Evolutionary conservation across 2,888 invertebrate species (phyloP), one percentile per base, ranked within the genome.

Genomic region (Euclidia mi): DNA sequence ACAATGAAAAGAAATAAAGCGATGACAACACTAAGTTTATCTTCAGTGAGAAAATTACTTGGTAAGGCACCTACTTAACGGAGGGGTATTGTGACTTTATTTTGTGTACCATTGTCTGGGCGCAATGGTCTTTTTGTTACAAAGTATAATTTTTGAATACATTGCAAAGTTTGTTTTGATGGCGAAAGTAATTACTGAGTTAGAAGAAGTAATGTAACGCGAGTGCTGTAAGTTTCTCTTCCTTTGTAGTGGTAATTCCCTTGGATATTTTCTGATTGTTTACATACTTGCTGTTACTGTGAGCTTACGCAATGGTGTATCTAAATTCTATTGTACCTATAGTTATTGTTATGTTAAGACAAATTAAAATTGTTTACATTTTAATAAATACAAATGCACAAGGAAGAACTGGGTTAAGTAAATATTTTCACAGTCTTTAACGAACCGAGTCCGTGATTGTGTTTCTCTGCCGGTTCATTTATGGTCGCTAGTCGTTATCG

Each of bases 1-100:
- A 81, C 87, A 83, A 82, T 83, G 85, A 81, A 85, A 82, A 85
- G 81, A 86, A 85, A 82, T 84, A 84, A 85, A 79, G 76, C 73
- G 67, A 75, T 75, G 78, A 62, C 65, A 73, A 68, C 71, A 68
- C 74, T 75, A 79, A 82, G 80, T 82, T 84, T 84, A 84, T 84
- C 82, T 81, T 64, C 65, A 71, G 63, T 50, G 68, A 78, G 67
- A 72, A 77, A 82, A 84, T 81, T 79, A 82, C 81, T 76, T 68
- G 65, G 51, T 63, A 61, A 69, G 65, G 58, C 60, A 71, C 69
- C 71, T 74, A 71, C 72, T 74, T 74, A 72, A 65, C 55, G 14
- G 56, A 41, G 47, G 60, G 62, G 71, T 61, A 58, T 65, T 68
- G 68, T 73, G 70, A 73, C 72, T 75, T 78, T 78, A 75, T 80